Base-by-base conservation (phyloP, 2,113 vertebrate species). In the Cryptomyrus ogoouensis region DNA sequence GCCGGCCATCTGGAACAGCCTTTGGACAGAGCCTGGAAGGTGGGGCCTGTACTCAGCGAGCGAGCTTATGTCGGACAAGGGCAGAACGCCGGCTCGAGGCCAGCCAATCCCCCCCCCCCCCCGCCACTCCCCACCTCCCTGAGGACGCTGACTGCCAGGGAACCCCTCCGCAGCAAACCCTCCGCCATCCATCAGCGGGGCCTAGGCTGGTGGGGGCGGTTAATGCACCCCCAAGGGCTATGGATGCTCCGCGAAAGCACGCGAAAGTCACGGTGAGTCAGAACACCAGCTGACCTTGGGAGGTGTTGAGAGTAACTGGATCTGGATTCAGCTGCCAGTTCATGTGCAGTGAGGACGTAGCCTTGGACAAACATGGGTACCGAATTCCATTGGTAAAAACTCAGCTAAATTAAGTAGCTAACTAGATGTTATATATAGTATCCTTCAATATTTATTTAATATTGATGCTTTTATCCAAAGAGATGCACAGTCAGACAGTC, bases 1-100 rank as follows among this genome's bases (percentile, higher is more conserved):
- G 56, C 74, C 74, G 66, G 90, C 89, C 58, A 49, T 90, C 92
- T 93, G 92, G 92, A 93, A 70, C 90, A 42, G 46, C 19, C 88
- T 92, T 93, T 93, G 91, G 93, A 92, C 95, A 95, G 93, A 94
- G 92, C 80, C 89, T 49, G 83, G 31, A 88, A 74, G 89, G 66
- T 90, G 85, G 89, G 89, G 84, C 90, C 91, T 92, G 89, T 91
- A 83, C 58, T 93, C 90, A 90, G 87, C 62, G 24, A 84, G 77
- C 90, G 89, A 90, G 85, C 88, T 90, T 90, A 62, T 90, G 70
- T 88, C 44, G 89, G 89, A 70, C 83, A 39, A 58, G 52, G 90
- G 24, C 90, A 91, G 89, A 90, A 88, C 50, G 89, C 85, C 90
- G 83, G 83, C 44, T n/a, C 3, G 1, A 42, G 8, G 83, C 83